Conservation (phyloP, 2,797 vertebrate genomes). For the Amphiprion clarkii region DNA sequence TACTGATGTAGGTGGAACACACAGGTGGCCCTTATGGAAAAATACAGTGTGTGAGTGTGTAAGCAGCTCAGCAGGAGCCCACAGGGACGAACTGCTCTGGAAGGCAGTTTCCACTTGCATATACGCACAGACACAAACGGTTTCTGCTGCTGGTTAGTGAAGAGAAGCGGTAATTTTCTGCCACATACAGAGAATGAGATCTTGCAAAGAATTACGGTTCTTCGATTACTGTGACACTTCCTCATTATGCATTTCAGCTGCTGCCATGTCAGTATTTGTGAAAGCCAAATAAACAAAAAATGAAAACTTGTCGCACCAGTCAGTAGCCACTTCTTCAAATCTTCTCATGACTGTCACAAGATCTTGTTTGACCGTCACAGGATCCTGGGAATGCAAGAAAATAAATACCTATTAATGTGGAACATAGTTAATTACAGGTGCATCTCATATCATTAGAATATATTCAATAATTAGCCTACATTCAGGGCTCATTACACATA, state of each 20-base stretch:
- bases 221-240: too few species aligned
- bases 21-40: conserved; percentile 42
- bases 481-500: too few species aligned
- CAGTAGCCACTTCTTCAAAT: conserved; percentile 3
- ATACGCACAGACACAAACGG: background rate
- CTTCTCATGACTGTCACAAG: background rate
- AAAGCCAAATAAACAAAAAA: background rate
- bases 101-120: conserved; percentile 38
- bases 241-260: background rate
- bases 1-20: background rate
- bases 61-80: conserved; percentile 34
- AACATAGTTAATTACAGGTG: too few species aligned
- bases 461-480: too few species aligned
- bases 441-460: too few species aligned
- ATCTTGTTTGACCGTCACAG: background rate
- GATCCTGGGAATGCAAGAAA: background rate
- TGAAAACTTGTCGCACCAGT: background rate
- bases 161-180: background rate
- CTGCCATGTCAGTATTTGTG: background rate
- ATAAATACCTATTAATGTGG: too few species aligned
- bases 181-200: background rate
- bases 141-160: background rate
- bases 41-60: conserved; percentile 10
- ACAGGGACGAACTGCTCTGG: conserved; percentile 27
- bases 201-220: too few species aligned